phyloP scores from a whole-genome alignment of 2,113 vertebrate genomes.

The Oryzias celebensis region DNA sequence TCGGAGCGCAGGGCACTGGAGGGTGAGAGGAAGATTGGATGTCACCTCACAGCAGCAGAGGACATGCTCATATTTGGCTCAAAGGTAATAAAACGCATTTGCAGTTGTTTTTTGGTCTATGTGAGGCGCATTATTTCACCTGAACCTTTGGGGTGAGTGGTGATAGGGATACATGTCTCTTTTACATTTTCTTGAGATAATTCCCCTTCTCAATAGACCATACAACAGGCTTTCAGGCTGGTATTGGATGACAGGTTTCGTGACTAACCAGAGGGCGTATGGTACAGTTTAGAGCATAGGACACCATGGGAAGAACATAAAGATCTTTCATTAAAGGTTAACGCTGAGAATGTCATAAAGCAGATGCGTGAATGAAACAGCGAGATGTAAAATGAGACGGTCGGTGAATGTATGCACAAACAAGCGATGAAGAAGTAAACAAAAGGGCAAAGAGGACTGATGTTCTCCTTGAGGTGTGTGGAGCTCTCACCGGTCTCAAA shows the following conservation, averaged over 20 bases:
- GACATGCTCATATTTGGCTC: neutral
- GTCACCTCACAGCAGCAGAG: neutral
- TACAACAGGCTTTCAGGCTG: constrained; percentile 31
- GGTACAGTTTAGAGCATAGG: neutral
- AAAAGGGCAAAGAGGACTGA: neutral
- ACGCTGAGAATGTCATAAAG: neutral
- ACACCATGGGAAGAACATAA: constrained; percentile 37
- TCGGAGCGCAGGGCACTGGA: constrained; percentile 77
- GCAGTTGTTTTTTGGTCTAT: neutral
- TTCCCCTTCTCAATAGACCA: constrained; percentile 21
- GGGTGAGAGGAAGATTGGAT: neutral
- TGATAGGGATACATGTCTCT: neutral
- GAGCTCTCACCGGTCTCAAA: constrained; percentile 71
- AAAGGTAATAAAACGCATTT: neutral
- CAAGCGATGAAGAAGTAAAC: constrained; percentile 5
- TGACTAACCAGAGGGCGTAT: constrained; percentile 27
- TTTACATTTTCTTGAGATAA: constrained; percentile 45
- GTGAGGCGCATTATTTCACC: neutral
- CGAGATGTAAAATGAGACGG: constrained; percentile 23
- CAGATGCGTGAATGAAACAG: constrained; percentile 1
- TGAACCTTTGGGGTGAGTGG: neutral
- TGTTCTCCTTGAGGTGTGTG: neutral
- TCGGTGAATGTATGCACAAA: neutral
- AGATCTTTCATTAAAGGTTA: constrained; percentile 21
- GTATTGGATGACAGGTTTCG: constrained; percentile 33